These are phyloP conservation scores for Lemur catta DNA, from an alignment of 2,797 vertebrate species.

Conservation along the genomic window DNA sequence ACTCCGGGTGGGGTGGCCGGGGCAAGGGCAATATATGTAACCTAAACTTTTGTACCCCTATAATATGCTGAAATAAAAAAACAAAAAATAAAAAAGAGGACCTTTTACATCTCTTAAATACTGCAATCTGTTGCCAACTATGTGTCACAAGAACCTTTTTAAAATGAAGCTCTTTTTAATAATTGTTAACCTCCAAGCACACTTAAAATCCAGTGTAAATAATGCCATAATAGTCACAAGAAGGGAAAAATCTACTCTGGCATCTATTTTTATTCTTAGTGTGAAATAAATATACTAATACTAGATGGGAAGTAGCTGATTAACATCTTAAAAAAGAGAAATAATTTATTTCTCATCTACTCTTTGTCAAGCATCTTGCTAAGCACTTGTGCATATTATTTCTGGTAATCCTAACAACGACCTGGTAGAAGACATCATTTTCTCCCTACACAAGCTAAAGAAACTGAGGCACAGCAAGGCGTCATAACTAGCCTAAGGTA, in stretches of 20 bases:
- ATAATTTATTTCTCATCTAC: not conserved
- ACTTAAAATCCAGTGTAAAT: conserved; percentile 28
- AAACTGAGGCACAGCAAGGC: not conserved
- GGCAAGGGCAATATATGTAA: too few relatives aligned
- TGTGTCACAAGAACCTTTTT: not conserved
- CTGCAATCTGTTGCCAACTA: not conserved
- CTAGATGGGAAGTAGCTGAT: not conserved
- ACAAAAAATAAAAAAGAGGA: not conserved
- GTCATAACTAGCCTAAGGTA: not conserved
- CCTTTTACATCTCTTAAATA: conserved; percentile 3
- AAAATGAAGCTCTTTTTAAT: not conserved
- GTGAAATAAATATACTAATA: not conserved
- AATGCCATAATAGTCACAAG: not conserved
- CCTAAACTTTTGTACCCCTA: too few relatives aligned
- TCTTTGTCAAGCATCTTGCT: not conserved
- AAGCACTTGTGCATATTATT: conserved; percentile 3
- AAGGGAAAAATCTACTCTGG: conserved; percentile 1
- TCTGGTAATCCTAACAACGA: not conserved
- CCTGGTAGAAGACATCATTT: not conserved
- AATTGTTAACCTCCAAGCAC: conserved; percentile 13
- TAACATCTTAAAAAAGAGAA: conserved; percentile 13
- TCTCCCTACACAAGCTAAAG: not conserved
- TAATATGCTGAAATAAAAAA: too few relatives aligned
- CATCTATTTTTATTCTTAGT: not conserved
- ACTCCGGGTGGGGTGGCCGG: too few relatives aligned